Percentiles rank a stretch among this genome's conserved stretches.
These are phyloP conservation scores for Fragum fragum DNA, from an alignment of 2,888 invertebrate species.

Conservation along the genomic window DNA sequence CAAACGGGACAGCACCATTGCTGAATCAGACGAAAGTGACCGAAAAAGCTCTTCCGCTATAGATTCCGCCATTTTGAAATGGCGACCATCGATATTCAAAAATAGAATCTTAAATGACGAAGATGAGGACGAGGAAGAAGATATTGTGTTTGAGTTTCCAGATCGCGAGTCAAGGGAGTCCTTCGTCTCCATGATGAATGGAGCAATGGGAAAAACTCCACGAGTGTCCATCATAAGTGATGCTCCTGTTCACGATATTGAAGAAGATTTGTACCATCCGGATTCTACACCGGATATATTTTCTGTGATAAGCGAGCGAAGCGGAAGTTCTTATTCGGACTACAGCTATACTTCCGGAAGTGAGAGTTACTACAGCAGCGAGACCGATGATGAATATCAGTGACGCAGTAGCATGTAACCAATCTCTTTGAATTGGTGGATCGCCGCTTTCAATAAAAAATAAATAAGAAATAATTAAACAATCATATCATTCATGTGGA, in stretches of 20 bases:
- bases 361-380: constrained; percentile 21
- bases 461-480: too few relatives aligned
- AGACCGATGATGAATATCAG: constrained; percentile 20
- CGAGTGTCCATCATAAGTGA: constrained; percentile 3
- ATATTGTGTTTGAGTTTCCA: constrained; percentile 35
- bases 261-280: constrained; percentile 36
- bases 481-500: too few relatives aligned
- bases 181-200: constrained; percentile 4
- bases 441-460: too few relatives aligned
- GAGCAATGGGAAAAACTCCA: not conserved
- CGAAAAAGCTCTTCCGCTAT: not conserved
- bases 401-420: too few relatives aligned
- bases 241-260: constrained; percentile 35
- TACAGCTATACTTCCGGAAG: constrained; percentile 45
- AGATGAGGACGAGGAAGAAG: constrained; percentile 34
- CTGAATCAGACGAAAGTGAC: constrained; percentile 7
- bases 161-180: constrained; percentile 26
- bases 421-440: too few relatives aligned
- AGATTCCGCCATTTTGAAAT: constrained; percentile 11
- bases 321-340: constrained; percentile 47
- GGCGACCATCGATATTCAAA: constrained; percentile 48
- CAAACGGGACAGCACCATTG: not conserved
- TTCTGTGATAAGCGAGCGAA: constrained; percentile 57
- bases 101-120: constrained; percentile 48
- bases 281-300: constrained; percentile 58